A percentile compares a stretch with the other conserved stretches of the same genome.
These are phyloP conservation scores for Harlomillsia oculata DNA, from an alignment of 1,140 invertebrate genomes.

Conservation along the genomic window DNA sequence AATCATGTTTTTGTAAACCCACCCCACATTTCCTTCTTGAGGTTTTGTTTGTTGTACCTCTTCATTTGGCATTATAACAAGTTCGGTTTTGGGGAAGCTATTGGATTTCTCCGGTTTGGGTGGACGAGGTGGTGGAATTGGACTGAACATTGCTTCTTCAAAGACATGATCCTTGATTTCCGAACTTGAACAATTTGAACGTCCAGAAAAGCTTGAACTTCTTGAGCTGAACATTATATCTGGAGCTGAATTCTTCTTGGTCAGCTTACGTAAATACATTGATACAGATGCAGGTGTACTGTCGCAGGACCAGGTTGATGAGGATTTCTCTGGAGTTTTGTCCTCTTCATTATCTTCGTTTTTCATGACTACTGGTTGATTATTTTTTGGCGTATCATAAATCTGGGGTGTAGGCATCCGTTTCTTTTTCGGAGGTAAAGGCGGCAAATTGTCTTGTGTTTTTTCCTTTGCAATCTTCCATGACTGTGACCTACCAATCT, in stretches of 20 bases:
- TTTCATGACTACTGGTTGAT: slow-evolving; percentile 15
- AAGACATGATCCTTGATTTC: slow-evolving; percentile 5
- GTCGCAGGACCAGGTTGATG: background rate
- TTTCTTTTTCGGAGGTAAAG: slow-evolving; percentile 30
- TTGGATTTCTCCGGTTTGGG: slow-evolving; percentile 3
- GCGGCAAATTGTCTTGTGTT: slow-evolving; percentile 11
- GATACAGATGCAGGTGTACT: background rate
- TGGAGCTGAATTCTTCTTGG: slow-evolving; percentile 33
- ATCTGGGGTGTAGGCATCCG: background rate
- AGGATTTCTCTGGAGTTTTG: background rate
- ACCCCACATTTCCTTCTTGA: too few relatives aligned
- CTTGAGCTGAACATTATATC: slow-evolving; percentile 14
- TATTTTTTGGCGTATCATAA: slow-evolving; percentile 31
- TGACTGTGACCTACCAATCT: slow-evolving; percentile 19
- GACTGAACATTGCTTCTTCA: background rate
- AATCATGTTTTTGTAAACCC: too few relatives aligned
- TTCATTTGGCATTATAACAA: too few relatives aligned
- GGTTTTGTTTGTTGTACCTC: too few relatives aligned
- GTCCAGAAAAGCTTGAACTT: background rate
- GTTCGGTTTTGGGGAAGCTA: too few relatives aligned
- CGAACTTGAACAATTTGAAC: background rate
- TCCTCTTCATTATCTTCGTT: background rate
- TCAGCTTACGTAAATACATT: slow-evolving; percentile 1
- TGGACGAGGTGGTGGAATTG: background rate
- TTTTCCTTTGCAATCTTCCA: slow-evolving; percentile 10